A percentile compares a stretch with the other conserved stretches of the same genome.
phyloP scores from a whole-genome alignment of 2,888 invertebrate species.

The Tanytarsus gracilentus region DNA sequence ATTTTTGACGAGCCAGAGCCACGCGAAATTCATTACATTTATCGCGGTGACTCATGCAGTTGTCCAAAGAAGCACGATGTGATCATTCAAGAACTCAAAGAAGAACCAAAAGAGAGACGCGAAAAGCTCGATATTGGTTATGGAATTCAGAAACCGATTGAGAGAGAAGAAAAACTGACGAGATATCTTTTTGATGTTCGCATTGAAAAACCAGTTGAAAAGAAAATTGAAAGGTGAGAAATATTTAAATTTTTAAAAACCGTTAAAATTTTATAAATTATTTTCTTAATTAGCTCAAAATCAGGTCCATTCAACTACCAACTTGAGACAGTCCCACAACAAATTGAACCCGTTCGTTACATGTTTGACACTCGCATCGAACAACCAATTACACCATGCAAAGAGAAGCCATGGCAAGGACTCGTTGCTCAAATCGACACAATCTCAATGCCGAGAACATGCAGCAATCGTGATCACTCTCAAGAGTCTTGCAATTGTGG shows the following conservation, averaged over 20 bases:
- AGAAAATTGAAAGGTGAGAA: not conserved
- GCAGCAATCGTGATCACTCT: not conserved
- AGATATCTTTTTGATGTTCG: slow-evolving; percentile 23
- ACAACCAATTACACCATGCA: slow-evolving; percentile 15
- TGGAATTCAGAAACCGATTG: not conserved
- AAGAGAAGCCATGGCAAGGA: slow-evolving; percentile 26
- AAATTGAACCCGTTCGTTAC: not conserved
- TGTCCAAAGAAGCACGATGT: slow-evolving; percentile 21
- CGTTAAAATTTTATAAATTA: not conserved
- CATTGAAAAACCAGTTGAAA: slow-evolving; percentile 7
- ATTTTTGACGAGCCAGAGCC: not conserved
- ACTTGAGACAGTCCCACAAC: not conserved
- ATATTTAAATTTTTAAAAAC: not conserved
- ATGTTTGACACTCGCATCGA: slow-evolving; percentile 18
- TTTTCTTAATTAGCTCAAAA: not conserved
- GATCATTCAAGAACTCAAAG: not conserved
- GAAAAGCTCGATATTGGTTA: not conserved
- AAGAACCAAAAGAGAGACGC: not conserved
- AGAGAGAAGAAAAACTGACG: not conserved
- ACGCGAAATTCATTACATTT: slow-evolving; percentile 9
- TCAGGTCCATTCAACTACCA: not conserved
- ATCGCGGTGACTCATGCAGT: not conserved
- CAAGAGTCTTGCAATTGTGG: slow-evolving; percentile 20
- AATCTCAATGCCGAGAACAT: slow-evolving; percentile 7
- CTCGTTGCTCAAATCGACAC: slow-evolving; percentile 20